Evolutionary conservation across 2,888 invertebrate genomes (phyloP), one percentile per base, ranked within the genome.

Genomic region (Acanthosepion lycidas): DNA sequence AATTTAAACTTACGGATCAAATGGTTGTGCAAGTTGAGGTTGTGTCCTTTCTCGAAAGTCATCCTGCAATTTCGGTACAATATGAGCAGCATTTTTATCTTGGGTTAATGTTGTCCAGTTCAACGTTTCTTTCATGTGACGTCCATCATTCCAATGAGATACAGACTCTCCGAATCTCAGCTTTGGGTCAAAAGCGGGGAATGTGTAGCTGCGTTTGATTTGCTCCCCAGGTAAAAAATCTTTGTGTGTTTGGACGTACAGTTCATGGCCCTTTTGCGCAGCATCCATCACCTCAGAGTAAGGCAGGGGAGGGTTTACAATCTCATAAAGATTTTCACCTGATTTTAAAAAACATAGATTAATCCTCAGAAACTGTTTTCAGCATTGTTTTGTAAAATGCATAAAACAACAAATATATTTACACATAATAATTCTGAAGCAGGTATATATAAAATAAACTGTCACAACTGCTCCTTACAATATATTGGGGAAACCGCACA

Each of bases 11-110:
- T 96, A 97, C 97, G 97, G 97, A 95, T 97, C 97, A 95, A 97
- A 97, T 6, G 96, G 96, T 95, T 96, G 95, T 78, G 97, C 97
- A 9, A 97, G 96, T 95, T 97, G 97, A 48, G 97, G 97, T 95
- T 97, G 97, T 28, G 96, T 96, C 95, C 96, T 96, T 94, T 97
- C 97, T 20, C 97, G 95, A 95, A 97, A 97, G 92, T 97, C 97
- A 95, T 97, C 97, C 12, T 97, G 96, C 55, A 97, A 95, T 95
- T 97, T 97, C 28, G 97, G 96, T 9, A 97, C 97, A 94, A 97
- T 96, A 92, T 96, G 96, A 9, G 97, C 96, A 26, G 96, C 96
- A 94, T 96, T 96, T 93, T 97, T 96, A 91, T 95, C 95, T 55
- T 96, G 96, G 15, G 96, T 95, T 49, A 97, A 96, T 94, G 96